Percentiles rank a stretch among this genome's conserved stretches.
Conservation (phyloP, 2,113 vertebrate genomes). For the Jacana jacana region DNA sequence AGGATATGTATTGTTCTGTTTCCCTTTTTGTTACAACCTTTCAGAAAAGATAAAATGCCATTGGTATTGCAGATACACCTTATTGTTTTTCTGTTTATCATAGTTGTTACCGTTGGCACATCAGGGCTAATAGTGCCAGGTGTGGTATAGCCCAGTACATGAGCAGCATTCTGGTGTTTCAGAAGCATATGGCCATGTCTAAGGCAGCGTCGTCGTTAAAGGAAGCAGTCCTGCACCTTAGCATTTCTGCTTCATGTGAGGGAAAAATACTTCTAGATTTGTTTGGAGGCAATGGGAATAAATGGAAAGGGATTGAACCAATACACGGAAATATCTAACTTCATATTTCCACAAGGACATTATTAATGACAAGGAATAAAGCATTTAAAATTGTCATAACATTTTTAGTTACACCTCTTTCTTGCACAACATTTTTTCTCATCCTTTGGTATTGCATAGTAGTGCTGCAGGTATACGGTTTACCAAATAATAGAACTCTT, state of each 20-base stretch:
- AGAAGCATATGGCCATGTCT: too few relatives aligned
- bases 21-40: too few relatives aligned
- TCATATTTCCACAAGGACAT: neutral
- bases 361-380: neutral
- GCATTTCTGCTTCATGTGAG: too few relatives aligned
- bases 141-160: fast-evolving
- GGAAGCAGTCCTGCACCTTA: neutral
- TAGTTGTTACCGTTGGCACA: neutral
- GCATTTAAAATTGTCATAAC: neutral
- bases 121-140: fast-evolving
- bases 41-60: neutral
- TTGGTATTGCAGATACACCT: too few relatives aligned
- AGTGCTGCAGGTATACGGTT: neutral
- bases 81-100: neutral
- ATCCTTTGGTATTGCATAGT: neutral
- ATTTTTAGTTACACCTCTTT: neutral
- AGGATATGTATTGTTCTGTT: too few relatives aligned
- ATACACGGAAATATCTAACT: neutral
- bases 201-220: neutral
- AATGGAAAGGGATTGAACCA: neutral
- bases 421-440: neutral
- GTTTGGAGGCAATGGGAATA: neutral
- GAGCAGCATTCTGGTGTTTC: neutral
- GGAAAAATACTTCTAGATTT: neutral
- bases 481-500: neutral